Base-by-base conservation (phyloP, 2,888 invertebrate genomes). In the Drosophila quinaria region DNA sequence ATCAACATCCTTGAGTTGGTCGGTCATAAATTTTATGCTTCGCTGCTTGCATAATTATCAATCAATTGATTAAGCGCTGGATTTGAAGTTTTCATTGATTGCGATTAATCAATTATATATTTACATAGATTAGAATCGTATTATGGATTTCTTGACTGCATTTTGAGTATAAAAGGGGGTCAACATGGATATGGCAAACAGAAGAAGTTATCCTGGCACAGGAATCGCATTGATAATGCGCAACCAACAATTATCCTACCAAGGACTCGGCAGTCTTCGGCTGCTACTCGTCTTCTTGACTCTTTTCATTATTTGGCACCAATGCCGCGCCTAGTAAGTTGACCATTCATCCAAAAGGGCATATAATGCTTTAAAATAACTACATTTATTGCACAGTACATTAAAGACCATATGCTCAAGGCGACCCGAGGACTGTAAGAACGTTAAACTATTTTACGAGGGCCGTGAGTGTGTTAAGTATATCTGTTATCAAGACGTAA, bases 91-190 rank as follows among this genome's bases (percentile, higher is more conserved):
- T 63, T 15, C 6, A 47, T 42, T 41, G 29, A 54, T 29, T 54
- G 29, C 19, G 31, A 19, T 55, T 67, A 78, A 67, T 72, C 58
- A 81, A 67, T 70, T 47, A 67, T 55, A 60, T 62, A 80, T 78
- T 78, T 64, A 47, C 72, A 80, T 80, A 71, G 33, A 70, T 73
- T 74, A 69, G 13, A 59, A 82, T 74, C 22, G 19, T 62, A 80
- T 77, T 71, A 72, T 11, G 44, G 44, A n/a, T 25, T n/a, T 29
- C 10, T 11, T 10, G 13, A 25, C 17, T 25, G 15, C n/a, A 15
- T 47, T 61, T 37, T 5, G 13, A 41, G 50, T 78, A 78, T 78
- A 78, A 71, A 78, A 78, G 66, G 46, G 13, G 19, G 15, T 9
- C 35, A 39, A 13, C 4, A n/a, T 9, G 5, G 29, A 29, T 19